phyloP scores from a whole-genome alignment of 2,113 vertebrate species.

The Vidua macroura region DNA sequence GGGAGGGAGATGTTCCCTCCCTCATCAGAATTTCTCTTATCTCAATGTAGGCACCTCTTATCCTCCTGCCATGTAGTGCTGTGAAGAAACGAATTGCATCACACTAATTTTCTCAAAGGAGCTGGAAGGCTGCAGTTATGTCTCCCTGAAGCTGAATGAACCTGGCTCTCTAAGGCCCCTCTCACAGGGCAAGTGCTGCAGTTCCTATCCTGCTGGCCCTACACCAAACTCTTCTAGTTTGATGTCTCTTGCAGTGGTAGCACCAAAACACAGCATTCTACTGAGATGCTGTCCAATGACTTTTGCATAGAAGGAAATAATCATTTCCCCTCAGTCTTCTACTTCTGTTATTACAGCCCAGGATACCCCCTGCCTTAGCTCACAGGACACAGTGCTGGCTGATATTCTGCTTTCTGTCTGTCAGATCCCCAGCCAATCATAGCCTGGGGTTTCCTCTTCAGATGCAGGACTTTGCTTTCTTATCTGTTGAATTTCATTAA shows the following conservation, averaged over 20 bases:
- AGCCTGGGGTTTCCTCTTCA: not conserved
- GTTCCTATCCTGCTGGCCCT: too few relatives aligned
- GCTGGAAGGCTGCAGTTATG: not conserved
- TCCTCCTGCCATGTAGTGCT: not conserved
- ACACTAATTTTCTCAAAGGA: not conserved
- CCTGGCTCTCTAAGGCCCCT: not conserved
- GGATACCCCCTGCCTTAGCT: not conserved
- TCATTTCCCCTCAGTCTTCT: not conserved
- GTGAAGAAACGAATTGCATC: not conserved
- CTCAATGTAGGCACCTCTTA: not conserved
- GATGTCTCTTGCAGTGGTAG: not conserved
- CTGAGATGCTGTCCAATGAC: not conserved
- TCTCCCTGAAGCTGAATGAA: not conserved
- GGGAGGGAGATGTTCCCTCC: not conserved
- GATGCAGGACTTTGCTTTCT: not conserved
- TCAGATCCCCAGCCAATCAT: not conserved
- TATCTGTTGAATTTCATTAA: not conserved
- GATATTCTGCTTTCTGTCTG: fast-evolving
- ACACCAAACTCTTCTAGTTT: not conserved
- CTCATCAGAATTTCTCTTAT: not conserved
- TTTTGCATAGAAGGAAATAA: not conserved
- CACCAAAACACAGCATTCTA: not conserved
- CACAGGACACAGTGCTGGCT: not conserved
- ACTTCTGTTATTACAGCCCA: not conserved
- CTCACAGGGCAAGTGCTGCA: not conserved